A percentile compares a stretch with the other conserved stretches of the same genome.
phyloP scores from a whole-genome alignment of 2,888 invertebrate genomes.

The Cephus sareptanus region DNA sequence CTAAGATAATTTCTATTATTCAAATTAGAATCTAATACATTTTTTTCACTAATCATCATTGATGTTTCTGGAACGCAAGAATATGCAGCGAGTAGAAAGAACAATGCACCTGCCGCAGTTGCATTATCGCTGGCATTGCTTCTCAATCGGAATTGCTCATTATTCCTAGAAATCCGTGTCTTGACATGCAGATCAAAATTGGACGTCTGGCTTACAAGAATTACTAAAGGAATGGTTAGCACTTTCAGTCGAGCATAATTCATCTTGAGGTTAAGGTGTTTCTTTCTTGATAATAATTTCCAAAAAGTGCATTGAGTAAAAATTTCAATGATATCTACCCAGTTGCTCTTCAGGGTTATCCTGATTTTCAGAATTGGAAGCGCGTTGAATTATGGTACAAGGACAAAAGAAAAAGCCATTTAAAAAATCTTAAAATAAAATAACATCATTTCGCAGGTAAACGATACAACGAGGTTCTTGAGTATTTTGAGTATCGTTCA shows the following conservation, averaged over 20 bases:
- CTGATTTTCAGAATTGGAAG: conserved; percentile 4
- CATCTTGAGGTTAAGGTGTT: not conserved
- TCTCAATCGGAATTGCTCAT: conserved; percentile 24
- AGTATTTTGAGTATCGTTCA: not conserved
- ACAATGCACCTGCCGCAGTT: conserved; percentile 8
- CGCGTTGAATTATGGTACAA: too few relatives aligned
- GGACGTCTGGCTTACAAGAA: not conserved
- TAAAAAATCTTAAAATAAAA: too few relatives aligned
- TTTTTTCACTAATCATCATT: not conserved
- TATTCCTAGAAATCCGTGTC: conserved; percentile 10
- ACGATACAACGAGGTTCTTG: too few relatives aligned
- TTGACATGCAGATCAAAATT: conserved; percentile 4
- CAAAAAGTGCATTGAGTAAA: not conserved
- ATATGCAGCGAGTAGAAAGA: conserved; percentile 2
- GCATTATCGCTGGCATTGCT: conserved; percentile 20
- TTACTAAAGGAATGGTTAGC: too few relatives aligned
- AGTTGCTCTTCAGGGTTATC: conserved; percentile 11
- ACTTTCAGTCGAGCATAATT: conserved; percentile 16
- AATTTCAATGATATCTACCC: conserved; percentile 12
- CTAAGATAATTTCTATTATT: not conserved
- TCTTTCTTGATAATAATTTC: conserved; percentile 5
- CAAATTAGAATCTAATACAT: not conserved
- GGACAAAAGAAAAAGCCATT: too few relatives aligned
- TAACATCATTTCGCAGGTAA: too few relatives aligned
- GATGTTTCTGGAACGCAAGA: not conserved